Percentiles rank a stretch among this genome's conserved stretches.
Evolutionary conservation across 2,888 invertebrate genomes (phyloP).

Genomic region (Ferrisia virgata): DNA sequence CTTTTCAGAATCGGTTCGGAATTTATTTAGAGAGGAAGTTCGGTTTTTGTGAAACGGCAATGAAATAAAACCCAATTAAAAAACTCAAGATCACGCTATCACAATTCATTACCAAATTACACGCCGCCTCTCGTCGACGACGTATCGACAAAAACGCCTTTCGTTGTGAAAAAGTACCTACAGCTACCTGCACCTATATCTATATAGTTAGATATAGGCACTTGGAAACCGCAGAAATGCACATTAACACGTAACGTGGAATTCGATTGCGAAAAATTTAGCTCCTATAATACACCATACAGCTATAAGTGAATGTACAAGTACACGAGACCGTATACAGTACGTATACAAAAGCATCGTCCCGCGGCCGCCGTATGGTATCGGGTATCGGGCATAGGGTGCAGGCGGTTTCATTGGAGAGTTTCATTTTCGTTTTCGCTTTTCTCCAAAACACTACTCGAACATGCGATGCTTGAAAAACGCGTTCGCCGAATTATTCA

Average conservation of each 20-base stretch:
- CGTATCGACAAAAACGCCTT: conserved; percentile 4
- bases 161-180: background rate
- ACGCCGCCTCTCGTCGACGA: no score
- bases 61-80: background rate
- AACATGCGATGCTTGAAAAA: conserved; percentile 7
- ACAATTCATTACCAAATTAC: conserved; percentile 6
- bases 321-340: no score
- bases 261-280: conserved; percentile 10
- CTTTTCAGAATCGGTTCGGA: background rate
- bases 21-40: background rate
- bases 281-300: no score
- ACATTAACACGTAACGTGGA: conserved; percentile 1
- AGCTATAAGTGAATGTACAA: no score
- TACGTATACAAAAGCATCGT: no score
- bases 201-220: no score
- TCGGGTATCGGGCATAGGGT: no score
- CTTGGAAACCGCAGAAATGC: conserved; percentile 9
- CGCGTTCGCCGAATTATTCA: background rate
- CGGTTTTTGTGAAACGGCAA: background rate
- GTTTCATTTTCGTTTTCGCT: background rate
- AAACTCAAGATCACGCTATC: conserved; percentile 5
- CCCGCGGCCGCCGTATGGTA: no score
- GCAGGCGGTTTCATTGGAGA: background rate
- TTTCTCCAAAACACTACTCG: background rate
- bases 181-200: no score